Conservation (phyloP, 2,888 invertebrate genomes). For the Leuctra nigra region DNA sequence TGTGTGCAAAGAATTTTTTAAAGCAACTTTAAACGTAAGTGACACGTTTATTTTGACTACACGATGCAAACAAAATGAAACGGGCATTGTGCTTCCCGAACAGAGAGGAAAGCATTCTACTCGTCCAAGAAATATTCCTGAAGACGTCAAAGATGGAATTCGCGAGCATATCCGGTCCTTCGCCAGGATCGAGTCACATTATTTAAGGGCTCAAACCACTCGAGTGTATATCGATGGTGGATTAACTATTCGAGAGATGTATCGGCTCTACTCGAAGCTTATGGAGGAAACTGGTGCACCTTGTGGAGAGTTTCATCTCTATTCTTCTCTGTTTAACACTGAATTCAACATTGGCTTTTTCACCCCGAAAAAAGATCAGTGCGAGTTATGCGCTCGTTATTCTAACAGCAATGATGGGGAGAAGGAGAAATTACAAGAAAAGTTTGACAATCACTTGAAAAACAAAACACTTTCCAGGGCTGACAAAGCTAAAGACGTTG, state of each 20-base stretch:
- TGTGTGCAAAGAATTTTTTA: neutral
- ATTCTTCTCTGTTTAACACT: neutral
- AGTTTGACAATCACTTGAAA: conserved; percentile 4
- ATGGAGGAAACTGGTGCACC: neutral
- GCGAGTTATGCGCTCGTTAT: conserved; percentile 8
- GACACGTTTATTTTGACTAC: conserved; percentile 16
- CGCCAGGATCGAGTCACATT: conserved; percentile 33
- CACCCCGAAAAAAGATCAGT: neutral
- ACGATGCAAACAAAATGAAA: conserved; percentile 19
- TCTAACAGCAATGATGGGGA: neutral
- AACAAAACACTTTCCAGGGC: conserved; percentile 10
- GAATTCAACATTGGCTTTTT: neutral
- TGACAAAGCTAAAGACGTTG: conserved; percentile 12
- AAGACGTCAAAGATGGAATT: conserved; percentile 23
- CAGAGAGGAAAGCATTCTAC: conserved; percentile 29
- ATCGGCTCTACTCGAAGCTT: conserved; percentile 22
- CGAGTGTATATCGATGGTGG: conserved; percentile 32
- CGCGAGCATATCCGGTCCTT: conserved; percentile 31
- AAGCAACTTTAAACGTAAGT: neutral
- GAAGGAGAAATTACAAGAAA: neutral
- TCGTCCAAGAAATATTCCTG: conserved; percentile 24
- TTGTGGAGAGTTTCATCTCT: conserved; percentile 2
- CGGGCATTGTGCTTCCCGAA: conserved; percentile 26
- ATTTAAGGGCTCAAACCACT: conserved; percentile 31
- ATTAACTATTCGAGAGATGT: conserved; percentile 33